Conservation (phyloP, 2,797 vertebrate species). For the Staurois parvus region DNA sequence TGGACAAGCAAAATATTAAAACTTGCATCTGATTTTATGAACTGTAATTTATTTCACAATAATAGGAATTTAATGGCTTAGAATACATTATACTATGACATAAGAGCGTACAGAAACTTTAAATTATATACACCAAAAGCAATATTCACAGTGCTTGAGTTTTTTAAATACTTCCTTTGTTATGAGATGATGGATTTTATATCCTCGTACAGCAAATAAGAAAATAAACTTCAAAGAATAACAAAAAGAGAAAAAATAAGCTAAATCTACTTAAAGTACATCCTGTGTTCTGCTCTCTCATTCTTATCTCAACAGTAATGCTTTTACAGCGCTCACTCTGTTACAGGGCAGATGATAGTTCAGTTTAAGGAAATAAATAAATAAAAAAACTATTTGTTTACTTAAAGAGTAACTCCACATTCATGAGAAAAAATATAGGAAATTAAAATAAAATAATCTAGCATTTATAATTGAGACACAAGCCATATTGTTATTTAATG, state of each 20-base stretch:
- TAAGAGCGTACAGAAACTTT: constrained; percentile 53
- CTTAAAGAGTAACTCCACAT: not conserved
- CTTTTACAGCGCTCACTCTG: constrained; percentile 18
- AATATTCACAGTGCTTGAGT: constrained; percentile 53
- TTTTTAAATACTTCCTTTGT: constrained; percentile 58
- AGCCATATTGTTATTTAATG: too few relatives aligned
- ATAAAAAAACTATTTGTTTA: constrained; percentile 18
- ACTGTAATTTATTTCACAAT: constrained; percentile 57
- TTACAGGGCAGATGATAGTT: constrained; percentile 20
- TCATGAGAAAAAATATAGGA: too few relatives aligned
- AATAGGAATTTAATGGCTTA: constrained; percentile 61
- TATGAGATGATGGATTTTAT: constrained; percentile 58
- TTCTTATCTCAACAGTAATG: constrained; percentile 49
- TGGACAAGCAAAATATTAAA: constrained; percentile 56
- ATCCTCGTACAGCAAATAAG: constrained; percentile 58
- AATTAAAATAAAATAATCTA: too few relatives aligned
- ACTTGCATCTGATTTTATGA: constrained; percentile 58
- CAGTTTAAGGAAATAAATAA: constrained; percentile 1
- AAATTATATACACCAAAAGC: constrained; percentile 58
- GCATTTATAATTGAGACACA: too few relatives aligned
- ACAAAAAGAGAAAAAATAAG: constrained; percentile 52
- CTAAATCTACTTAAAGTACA: constrained; percentile 52
- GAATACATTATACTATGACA: constrained; percentile 58
- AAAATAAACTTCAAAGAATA: constrained; percentile 61
- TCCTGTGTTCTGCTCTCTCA: constrained; percentile 35